These are phyloP conservation scores for Eristalis arbustorum DNA, from an alignment of 2,888 invertebrate species.

Conservation along the genomic window DNA sequence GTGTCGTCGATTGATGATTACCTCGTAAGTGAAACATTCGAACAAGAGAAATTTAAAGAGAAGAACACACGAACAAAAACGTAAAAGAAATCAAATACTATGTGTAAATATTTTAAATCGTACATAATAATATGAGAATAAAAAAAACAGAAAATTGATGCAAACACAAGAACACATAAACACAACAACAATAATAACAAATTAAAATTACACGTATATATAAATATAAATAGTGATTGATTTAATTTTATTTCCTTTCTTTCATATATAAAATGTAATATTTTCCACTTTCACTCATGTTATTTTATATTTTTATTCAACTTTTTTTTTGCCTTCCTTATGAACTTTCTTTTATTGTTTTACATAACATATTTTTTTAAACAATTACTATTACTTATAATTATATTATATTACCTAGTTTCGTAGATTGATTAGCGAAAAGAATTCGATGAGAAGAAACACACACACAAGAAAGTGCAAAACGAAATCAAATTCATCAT, in stretches of 20 bases:
- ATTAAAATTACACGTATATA: conserved; percentile 42
- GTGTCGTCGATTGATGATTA: conserved; percentile 41
- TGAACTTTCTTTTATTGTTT: conserved; percentile 43
- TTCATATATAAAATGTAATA: conserved; percentile 41
- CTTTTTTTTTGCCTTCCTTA: conserved; percentile 24
- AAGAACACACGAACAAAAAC: conserved; percentile 19
- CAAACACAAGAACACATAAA: neutral
- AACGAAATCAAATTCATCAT: conserved; percentile 21
- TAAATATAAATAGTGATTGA: conserved; percentile 38
- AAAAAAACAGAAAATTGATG: too few relatives aligned
- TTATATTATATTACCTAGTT: conserved; percentile 37
- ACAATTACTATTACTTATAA: conserved; percentile 27
- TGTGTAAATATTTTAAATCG: conserved; percentile 66
- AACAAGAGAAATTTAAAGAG: conserved; percentile 18
- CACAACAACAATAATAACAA: conserved; percentile 2
- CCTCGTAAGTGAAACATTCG: neutral
- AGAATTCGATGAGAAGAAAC: conserved; percentile 30
- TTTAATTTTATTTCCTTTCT: conserved; percentile 48
- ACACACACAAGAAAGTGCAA: neutral
- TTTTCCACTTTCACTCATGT: conserved; percentile 39
- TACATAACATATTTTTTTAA: conserved; percentile 12
- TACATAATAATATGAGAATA: conserved; percentile 43
- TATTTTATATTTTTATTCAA: conserved; percentile 53
- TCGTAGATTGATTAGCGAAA: conserved; percentile 22
- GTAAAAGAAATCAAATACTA: conserved; percentile 12